Evolutionary conservation across 2,888 invertebrate genomes (phyloP), one percentile per base, ranked within the genome.

Genomic region (Erannis defoliaria): DNA sequence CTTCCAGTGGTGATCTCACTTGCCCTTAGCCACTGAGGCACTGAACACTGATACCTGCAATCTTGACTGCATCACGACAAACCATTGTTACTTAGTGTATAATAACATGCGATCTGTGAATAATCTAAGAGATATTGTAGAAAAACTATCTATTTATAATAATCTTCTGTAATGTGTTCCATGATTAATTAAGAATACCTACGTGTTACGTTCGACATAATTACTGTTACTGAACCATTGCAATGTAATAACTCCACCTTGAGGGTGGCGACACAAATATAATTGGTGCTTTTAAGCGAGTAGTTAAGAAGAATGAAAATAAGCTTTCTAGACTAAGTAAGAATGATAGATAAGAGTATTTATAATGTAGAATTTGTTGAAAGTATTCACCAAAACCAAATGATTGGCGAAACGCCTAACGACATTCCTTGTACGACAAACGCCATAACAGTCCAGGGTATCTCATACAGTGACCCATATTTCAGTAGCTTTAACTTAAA

Each of bases 41-140:
- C 82, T 86, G 85, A 88, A 89, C 90, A 89, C 89, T 89, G 91
- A 90, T 93, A 94, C 93, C 94, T 94, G 94, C 94, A 94, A 94
- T 93, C 94, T 94, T 94, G 92, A 91, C 92, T 92, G 92, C 92
- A 91, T 92, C 92, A 92, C 93, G 89, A 92, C 89, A 89, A 92
- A 93, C 93, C 92, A 93, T 93, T 94, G 94, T 94, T 93, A 93
- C 94, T 93, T 93, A 93, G 93, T 92, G 89, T 90, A 84, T 93
- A 93, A 93, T 91, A 93, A 94, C 94, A 94, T 95, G 95, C 94
- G 94, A 95, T 94, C 95, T 95, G 95, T 95, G 95, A 95, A 95
- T 93, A 93, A 90, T 89, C 81, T 93, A 93, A 93, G 88, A 89
- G 90, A 91, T 93, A 91, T 90, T 92, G 93, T 92, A 92, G 92